Evolutionary conservation across 2,797 vertebrate species (phyloP), one percentile per base, ranked within the genome.

Genomic region (Hydrolagus colliei): DNA sequence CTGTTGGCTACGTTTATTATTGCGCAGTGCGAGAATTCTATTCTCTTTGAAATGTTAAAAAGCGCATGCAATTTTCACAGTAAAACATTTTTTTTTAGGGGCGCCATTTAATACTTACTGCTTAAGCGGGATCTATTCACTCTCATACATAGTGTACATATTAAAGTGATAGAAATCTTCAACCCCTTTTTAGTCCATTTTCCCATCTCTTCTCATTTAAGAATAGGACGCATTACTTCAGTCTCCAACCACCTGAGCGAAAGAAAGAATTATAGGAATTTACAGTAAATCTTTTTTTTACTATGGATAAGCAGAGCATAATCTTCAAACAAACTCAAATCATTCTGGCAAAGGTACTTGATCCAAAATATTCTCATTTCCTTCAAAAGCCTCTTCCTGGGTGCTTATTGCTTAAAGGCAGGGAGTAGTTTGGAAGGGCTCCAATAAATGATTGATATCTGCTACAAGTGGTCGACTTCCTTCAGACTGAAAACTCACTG

Each of bases 241-340:
- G 41, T 52, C 41, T 52, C 89, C 0, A 65, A 88, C 90, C 91
- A 91, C 92, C 90, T 89, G 93, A 90, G 41, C 41, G 41, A 52
- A 52, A 91, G 92, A 89, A 90, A 90, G 89, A 91, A 89, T 88
- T 92, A 90, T 90, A 90, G 91, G 91, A 86, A 85, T 90, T 88
- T 92, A 91, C 91, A 89, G 89, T 86, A 89, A 86, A 92, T 92
- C 93, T 94, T 95, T 52, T 52, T 52, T 95, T 92, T 94, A 92
- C 92, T 86, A 73, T 90, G 92, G 93, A 95, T 95, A 93, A 94
- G 94, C 93, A 93, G 94, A 92, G 93, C 93, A 89, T 95, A 95
- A 95, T 95, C 94, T 93, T 95, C 94, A 95, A 95, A 95, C 93
- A 93, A 92, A 93, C 93, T 93, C 92, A 94, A 93, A 95, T 95